A percentile compares a stretch with the other conserved stretches of the same genome.
These are phyloP conservation scores for Minunthozetes semirufus DNA, from an alignment of 2,888 invertebrate genomes.

Conservation along the genomic window DNA sequence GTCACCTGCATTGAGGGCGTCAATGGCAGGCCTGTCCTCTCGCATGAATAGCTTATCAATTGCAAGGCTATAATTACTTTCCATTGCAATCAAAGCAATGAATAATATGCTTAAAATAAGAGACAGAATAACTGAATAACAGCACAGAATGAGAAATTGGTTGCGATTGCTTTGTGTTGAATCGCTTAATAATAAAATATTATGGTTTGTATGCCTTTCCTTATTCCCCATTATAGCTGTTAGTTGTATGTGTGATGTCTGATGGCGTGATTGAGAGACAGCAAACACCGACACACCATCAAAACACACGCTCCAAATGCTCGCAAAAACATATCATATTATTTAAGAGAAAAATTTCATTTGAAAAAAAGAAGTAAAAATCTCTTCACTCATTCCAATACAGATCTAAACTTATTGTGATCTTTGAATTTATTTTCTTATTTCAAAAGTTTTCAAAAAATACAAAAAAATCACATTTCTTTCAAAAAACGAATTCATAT, in stretches of 20 bases:
- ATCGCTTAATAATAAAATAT: slow-evolving; percentile 22
- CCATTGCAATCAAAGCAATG: slow-evolving; percentile 20
- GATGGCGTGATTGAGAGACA: slow-evolving; percentile 19
- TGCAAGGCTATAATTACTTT: slow-evolving; percentile 20
- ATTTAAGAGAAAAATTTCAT: slow-evolving; percentile 17
- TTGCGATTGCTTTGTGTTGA: neutral
- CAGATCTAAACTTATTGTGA: slow-evolving; percentile 1
- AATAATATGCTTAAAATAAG: slow-evolving; percentile 25
- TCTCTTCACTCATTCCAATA: neutral
- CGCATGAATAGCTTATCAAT: slow-evolving; percentile 23
- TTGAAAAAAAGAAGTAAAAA: neutral
- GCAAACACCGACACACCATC: slow-evolving; percentile 13
- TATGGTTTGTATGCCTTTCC: slow-evolving; percentile 4
- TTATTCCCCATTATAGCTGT: neutral
- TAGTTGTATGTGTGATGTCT: neutral
- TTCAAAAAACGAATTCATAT: neutral
- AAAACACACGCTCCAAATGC: slow-evolving; percentile 18
- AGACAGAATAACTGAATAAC: neutral
- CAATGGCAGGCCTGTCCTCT: neutral
- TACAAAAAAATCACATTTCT: neutral
- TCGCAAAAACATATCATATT: neutral
- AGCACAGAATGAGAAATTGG: neutral
- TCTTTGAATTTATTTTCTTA: neutral
- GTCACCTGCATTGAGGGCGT: slow-evolving; percentile 25
- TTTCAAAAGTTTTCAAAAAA: neutral